Percentiles rank a stretch among this genome's conserved stretches.
These are phyloP conservation scores for Laupala kohalensis DNA, from an alignment of 1,140 invertebrate genomes.

Conservation along the genomic window DNA sequence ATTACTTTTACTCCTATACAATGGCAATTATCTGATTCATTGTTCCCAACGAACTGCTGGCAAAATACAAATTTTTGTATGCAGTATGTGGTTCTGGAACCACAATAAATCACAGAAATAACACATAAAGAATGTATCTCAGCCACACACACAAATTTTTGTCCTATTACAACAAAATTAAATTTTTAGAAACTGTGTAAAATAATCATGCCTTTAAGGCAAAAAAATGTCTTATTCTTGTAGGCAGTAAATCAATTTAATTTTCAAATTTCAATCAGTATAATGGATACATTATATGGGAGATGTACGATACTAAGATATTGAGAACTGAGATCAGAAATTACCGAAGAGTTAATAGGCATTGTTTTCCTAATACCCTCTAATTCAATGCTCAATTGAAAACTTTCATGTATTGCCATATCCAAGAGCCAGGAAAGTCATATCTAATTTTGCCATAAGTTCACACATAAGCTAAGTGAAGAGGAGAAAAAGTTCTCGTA, in stretches of 20 bases:
- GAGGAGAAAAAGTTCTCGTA: no score
- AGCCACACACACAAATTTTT: no score
- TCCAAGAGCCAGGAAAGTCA: background rate
- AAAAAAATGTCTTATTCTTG: no score
- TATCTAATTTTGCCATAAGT: background rate
- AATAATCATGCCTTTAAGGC: no score
- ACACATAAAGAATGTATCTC: background rate
- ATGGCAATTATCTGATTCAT: background rate
- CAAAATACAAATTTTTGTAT: background rate
- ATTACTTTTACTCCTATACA: background rate
- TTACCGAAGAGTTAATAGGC: background rate
- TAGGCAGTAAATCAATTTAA: no score
- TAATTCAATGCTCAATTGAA: background rate
- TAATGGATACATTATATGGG: no score
- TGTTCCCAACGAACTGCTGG: background rate
- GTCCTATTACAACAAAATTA: no score
- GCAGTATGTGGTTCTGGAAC: background rate
- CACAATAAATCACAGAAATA: background rate
- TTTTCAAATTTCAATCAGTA: no score
- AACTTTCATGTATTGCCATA: background rate
- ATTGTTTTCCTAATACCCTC: no score
- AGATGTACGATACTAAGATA: no score
- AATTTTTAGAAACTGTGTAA: no score
- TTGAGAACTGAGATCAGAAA: background rate
- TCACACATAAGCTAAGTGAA: no score